These are phyloP conservation scores for Scarus forsteni DNA, from an alignment of 2,797 vertebrate species.

Conservation along the genomic window DNA sequence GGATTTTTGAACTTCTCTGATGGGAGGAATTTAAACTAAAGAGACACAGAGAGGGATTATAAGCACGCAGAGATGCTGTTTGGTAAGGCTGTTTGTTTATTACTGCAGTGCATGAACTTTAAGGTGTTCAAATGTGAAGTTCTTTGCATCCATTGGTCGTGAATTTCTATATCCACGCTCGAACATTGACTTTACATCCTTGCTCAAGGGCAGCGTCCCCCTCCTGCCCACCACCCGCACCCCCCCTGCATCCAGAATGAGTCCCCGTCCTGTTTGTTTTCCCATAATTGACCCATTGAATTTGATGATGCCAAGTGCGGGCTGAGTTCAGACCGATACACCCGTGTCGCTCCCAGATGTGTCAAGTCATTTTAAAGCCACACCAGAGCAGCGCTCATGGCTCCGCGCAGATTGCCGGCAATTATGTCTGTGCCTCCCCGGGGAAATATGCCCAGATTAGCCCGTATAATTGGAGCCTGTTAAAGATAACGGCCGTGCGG, in stretches of 20 bases:
- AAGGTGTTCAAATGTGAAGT: not conserved
- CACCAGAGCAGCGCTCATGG: slow-evolving; percentile 69
- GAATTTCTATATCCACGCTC: slow-evolving; percentile 22
- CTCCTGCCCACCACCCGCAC: slow-evolving; percentile 68
- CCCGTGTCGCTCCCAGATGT: slow-evolving; percentile 64
- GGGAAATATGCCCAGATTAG: slow-evolving; percentile 84
- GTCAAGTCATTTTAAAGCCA: slow-evolving; percentile 73
- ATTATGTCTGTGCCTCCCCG: slow-evolving; percentile 76
- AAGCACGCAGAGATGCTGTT: slow-evolving; percentile 76
- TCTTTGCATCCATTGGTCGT: slow-evolving; percentile 19
- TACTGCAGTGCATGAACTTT: slow-evolving; percentile 7
- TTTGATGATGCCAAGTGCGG: slow-evolving; percentile 66
- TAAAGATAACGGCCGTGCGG: slow-evolving; percentile 74
- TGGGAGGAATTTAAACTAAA: slow-evolving; percentile 53
- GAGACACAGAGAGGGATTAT: slow-evolving; percentile 33
- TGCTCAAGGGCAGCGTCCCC: slow-evolving; percentile 67
- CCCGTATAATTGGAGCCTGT: slow-evolving; percentile 78
- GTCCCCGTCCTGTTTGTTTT: slow-evolving; percentile 70
- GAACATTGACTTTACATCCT: slow-evolving; percentile 54
- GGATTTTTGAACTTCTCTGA: slow-evolving; percentile 61
- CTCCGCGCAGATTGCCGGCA: slow-evolving; percentile 75
- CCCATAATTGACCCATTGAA: slow-evolving; percentile 72
- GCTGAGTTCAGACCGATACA: slow-evolving; percentile 43
- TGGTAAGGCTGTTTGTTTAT: slow-evolving; percentile 69
- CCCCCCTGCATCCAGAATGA: slow-evolving; percentile 54